Conservation (phyloP, 2,113 vertebrate genomes). For the Hirundichthys speculiger region DNA sequence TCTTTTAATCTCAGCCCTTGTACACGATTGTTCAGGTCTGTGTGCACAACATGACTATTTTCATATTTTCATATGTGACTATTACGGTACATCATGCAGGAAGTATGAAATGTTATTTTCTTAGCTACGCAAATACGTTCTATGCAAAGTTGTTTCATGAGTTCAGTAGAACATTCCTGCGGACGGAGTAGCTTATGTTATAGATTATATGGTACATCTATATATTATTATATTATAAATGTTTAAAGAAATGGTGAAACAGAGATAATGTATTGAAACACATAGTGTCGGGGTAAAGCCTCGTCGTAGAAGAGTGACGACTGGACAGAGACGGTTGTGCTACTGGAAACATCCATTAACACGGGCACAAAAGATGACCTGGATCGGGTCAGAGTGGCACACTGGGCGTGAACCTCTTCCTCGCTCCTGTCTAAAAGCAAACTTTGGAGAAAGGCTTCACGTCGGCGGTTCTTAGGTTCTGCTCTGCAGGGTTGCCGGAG, state of each 20-base stretch:
- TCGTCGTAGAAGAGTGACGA: conserved; percentile 29
- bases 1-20: conserved; percentile 34
- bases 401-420: conserved; percentile 29
- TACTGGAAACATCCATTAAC: conserved; percentile 22
- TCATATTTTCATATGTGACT: conserved; percentile 60
- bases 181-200: conserved; percentile 44
- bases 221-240: conserved; percentile 54
- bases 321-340: conserved; percentile 27
- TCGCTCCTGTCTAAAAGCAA: conserved; percentile 12
- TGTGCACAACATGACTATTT: conserved; percentile 55
- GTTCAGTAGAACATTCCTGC: conserved; percentile 57
- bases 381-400: conserved; percentile 14
- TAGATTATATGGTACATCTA: conserved; percentile 52
- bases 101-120: conserved; percentile 65
- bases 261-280: conserved; percentile 6
- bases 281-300: conserved; percentile 28
- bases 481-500: conserved; percentile 42
- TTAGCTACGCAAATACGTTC: conserved; percentile 67
- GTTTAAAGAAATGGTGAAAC: conserved; percentile 19
- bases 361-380: conserved; percentile 22
- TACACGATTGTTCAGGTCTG: conserved; percentile 21
- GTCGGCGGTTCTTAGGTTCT: conserved; percentile 50
- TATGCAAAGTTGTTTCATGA: conserved; percentile 77
- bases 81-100: conserved; percentile 45
- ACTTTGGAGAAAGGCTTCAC: conserved; percentile 22